Evolutionary conservation across 53 echinoderm and acorn worm genomes (phyloP), one percentile per base, ranked within the genome.

Genomic region (Holothuria scabra): DNA sequence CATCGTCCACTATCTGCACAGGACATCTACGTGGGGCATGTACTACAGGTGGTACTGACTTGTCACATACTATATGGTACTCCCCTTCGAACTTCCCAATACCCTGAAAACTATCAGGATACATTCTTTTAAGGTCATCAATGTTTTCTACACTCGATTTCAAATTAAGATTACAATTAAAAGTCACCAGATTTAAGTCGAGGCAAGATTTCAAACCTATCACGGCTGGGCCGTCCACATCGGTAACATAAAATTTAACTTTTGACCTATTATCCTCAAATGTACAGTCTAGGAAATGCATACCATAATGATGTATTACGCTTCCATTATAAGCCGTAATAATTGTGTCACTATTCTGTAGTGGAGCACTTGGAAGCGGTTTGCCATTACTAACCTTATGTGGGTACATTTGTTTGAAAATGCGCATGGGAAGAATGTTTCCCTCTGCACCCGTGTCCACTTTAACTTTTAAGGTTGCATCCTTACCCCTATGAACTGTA

Each of bases 311-410:
- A 76, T 63, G 46, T 32, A 91, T 91, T 35, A 5, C 48, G 19
- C 83, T 84, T 19, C 58, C 87, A 70, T 91, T 91, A 60, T 91
- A 91, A 56, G 88, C 91, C 20, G 84, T 91, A 28, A 88, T 78
- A 20, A 84, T 55, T 25, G 91, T 70, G 23, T 49, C 65, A 67
- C 64, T 48, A 22, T 8, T 33, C 60, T 62, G 48, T 48, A 48
- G 10, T 63, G 62, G 56, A 31, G 34, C 59, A 21, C 56, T 62
- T 69, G 32, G 7, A 6, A 38, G 30, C 65, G 76, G 88, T 48
- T 33, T 32, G 24, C 88, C 75, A 29, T 28, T 25, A 32, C 11
- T 19, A 4, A 89, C 13, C 60, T 28, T 48, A 10, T 70, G 31
- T 31, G 89, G 89, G 49, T 84, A 84, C 89, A 86, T 92, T 28